Evolutionary conservation across 2,113 vertebrate genomes (phyloP).

Genomic region (Columba livia): DNA sequence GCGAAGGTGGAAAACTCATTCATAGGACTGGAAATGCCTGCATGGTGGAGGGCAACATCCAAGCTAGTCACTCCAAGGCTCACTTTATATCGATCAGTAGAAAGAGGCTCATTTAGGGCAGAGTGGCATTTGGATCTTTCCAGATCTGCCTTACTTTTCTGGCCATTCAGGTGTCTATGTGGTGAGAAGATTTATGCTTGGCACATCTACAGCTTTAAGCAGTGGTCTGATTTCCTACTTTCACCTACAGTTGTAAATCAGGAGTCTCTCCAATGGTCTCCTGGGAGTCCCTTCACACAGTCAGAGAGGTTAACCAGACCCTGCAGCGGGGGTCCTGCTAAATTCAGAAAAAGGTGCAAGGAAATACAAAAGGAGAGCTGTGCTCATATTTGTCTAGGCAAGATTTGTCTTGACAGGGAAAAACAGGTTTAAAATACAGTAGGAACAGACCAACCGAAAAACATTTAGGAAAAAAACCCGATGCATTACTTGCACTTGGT

Average conservation of each 20-base stretch:
- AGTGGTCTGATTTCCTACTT: background rate
- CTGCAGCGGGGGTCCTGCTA: background rate
- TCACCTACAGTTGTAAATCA: background rate
- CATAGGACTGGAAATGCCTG: fast-evolving
- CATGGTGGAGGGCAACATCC: background rate
- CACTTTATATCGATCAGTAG: background rate
- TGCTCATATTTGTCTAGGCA: background rate
- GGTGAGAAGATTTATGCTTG: background rate
- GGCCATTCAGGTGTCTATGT: background rate
- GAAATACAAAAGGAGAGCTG: background rate
- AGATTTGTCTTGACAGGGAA: background rate
- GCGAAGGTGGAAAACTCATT: background rate
- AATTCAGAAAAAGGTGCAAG: background rate
- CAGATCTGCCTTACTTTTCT: background rate
- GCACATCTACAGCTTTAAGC: background rate
- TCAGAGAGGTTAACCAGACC: background rate
- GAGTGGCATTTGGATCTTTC: background rate
- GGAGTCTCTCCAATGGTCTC: background rate
- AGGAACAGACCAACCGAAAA: slow-evolving; percentile 13
- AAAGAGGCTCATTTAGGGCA: background rate
- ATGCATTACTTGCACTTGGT: slow-evolving; percentile 1
- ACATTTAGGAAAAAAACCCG: background rate
- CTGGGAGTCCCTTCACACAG: background rate
- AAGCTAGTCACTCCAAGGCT: background rate
- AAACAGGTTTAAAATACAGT: slow-evolving; percentile 1